Evolutionary conservation across 2,888 invertebrate genomes (phyloP).

Genomic region (Alitta virens): DNA sequence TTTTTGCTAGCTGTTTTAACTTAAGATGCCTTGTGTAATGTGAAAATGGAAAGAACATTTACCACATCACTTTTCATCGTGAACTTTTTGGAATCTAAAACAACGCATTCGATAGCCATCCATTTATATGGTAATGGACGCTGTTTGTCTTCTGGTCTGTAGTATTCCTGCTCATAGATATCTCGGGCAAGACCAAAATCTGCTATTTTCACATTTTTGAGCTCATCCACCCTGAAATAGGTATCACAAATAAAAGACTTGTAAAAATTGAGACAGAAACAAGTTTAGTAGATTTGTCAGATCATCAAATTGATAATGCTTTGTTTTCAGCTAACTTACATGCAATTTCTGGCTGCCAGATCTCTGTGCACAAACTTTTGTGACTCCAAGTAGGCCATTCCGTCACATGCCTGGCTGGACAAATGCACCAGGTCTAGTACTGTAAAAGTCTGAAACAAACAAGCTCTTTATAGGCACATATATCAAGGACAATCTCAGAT

Average conservation of each 20-base stretch:
- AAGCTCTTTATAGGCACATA: too few relatives aligned
- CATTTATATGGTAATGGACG: conserved; percentile 22
- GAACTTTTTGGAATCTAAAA: conserved; percentile 10
- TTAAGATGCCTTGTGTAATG: too few relatives aligned
- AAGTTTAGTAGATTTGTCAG: too few relatives aligned
- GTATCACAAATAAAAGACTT: too few relatives aligned
- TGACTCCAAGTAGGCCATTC: conserved; percentile 16
- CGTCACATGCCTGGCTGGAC: background rate
- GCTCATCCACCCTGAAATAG: conserved; percentile 17
- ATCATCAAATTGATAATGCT: too few relatives aligned
- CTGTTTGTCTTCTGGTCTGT: conserved; percentile 9
- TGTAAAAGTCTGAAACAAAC: too few relatives aligned
- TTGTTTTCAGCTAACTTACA: too few relatives aligned
- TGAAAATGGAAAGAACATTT: too few relatives aligned
- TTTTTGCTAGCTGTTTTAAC: too few relatives aligned
- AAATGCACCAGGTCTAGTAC: too few relatives aligned
- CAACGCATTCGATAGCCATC: conserved; percentile 25
- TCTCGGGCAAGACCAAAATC: conserved; percentile 27
- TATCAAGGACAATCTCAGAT: too few relatives aligned
- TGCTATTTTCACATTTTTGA: conserved; percentile 17
- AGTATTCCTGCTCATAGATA: conserved; percentile 22
- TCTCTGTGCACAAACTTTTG: conserved; percentile 17
- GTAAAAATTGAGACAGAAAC: too few relatives aligned
- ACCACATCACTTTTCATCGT: conserved; percentile 26
- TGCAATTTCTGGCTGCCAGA: conserved; percentile 19